Evolutionary conservation across 2,797 vertebrate genomes (phyloP).

Genomic region (Aplochiton taeniatus): DNA sequence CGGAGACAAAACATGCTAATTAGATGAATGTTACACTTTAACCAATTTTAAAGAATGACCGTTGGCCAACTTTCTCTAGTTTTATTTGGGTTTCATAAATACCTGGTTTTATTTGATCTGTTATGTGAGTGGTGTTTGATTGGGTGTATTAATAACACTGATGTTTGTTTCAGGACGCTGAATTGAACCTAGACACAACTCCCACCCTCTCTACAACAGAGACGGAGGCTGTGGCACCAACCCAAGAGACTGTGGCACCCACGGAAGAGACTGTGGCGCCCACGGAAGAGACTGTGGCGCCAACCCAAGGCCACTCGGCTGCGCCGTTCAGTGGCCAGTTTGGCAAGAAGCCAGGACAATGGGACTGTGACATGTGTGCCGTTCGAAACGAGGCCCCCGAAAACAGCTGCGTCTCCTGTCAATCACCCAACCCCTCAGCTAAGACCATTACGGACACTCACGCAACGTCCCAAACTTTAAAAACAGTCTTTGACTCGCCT

Average conservation of each 20-base stretch:
- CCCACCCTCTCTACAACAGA: no score
- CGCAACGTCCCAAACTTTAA: no score
- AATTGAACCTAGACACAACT: no score
- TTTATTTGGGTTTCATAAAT: no score
- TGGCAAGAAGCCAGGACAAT: slow-evolving; percentile 59
- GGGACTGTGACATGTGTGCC: slow-evolving; percentile 62
- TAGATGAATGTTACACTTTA: no score
- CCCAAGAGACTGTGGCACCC: background rate
- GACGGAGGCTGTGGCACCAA: background rate
- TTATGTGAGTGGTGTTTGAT: no score
- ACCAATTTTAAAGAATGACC: no score
- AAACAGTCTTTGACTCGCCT: no score
- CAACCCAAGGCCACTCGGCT: slow-evolving; percentile 23
- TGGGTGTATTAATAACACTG: no score
- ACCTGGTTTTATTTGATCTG: no score
- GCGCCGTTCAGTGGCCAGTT: slow-evolving; percentile 65
- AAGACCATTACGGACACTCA: slow-evolving; percentile 1
- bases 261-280: background rate
- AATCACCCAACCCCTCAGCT: slow-evolving; percentile 58
- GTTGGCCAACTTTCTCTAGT: no score
- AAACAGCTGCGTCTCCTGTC: slow-evolving; percentile 64
- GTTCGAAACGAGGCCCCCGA: slow-evolving; percentile 55
- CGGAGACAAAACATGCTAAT: no score
- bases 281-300: background rate
- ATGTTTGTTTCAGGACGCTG: slow-evolving; percentile 25